A percentile compares a stretch with the other conserved stretches of the same genome.
These are phyloP conservation scores for Hymenochirus boettgeri DNA, from an alignment of 2,113 vertebrate species.

Conservation along the genomic window DNA sequence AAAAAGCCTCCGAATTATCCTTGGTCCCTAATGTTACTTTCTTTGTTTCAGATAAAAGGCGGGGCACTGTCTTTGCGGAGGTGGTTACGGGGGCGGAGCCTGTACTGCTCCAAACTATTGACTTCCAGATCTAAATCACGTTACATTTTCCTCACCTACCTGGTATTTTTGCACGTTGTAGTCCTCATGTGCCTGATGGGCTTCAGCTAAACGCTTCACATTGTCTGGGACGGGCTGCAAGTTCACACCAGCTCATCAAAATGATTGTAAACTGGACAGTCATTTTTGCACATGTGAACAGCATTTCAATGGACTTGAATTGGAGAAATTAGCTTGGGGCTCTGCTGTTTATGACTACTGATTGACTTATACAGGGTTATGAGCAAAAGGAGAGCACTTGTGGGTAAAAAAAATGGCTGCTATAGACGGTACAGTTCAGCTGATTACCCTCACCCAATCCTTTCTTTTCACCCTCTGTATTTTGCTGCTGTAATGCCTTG, in stretches of 20 bases:
- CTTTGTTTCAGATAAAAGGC: constrained; percentile 66
- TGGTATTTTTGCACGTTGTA: constrained; percentile 69
- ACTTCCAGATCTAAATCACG: constrained; percentile 73
- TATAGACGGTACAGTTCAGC: neutral
- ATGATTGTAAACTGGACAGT: too few relatives aligned
- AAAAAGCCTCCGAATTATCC: too few relatives aligned
- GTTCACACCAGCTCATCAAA: too few relatives aligned
- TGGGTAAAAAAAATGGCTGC: neutral
- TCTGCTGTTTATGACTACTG: constrained; percentile 1
- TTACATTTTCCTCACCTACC: constrained; percentile 76
- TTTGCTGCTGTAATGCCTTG: constrained; percentile 55
- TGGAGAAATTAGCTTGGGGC: too few relatives aligned
- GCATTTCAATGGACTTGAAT: too few relatives aligned
- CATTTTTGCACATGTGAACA: too few relatives aligned
- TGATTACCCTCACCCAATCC: neutral
- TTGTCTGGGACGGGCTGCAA: neutral
- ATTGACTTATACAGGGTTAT: constrained; percentile 8
- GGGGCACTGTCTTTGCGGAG: constrained; percentile 65
- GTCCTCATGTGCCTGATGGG: constrained; percentile 77
- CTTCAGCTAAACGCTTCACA: constrained; percentile 55
- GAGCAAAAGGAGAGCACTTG: constrained; percentile 3
- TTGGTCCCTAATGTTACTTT: neutral
- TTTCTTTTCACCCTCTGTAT: neutral
- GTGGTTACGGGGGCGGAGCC: constrained; percentile 77
- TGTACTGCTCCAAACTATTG: constrained; percentile 80